These are phyloP conservation scores for Vultur gryphus DNA, from an alignment of 2,797 vertebrate genomes.

Conservation along the genomic window DNA sequence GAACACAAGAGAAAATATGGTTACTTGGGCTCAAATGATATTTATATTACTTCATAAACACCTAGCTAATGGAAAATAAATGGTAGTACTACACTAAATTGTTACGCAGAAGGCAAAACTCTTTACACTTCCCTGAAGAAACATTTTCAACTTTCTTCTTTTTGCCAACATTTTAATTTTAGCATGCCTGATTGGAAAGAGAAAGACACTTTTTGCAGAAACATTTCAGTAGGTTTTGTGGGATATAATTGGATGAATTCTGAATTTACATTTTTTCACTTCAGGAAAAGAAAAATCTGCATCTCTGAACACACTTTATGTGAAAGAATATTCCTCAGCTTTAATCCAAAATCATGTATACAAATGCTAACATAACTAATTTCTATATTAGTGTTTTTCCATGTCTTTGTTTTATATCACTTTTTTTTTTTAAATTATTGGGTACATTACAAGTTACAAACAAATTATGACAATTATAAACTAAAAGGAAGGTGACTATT, in stretches of 20 bases:
- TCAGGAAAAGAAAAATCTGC: not conserved
- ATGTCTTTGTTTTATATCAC: not conserved
- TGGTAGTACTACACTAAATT: not conserved
- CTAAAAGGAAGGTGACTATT: not conserved
- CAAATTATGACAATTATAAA: not conserved
- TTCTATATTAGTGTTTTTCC: not conserved
- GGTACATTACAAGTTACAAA: not conserved
- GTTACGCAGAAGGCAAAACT: not conserved
- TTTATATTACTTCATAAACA: not conserved
- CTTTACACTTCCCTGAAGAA: not conserved
- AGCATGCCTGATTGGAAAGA: not conserved
- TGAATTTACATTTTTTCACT: not conserved
- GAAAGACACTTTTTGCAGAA: not conserved
- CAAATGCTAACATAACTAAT: not conserved
- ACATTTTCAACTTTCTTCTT: not conserved
- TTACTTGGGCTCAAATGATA: not conserved
- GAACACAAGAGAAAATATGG: not conserved
- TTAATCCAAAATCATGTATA: not conserved
- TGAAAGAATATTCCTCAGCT: not conserved
- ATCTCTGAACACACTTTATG: not conserved
- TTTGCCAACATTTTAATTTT: not conserved
- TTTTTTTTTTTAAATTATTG: not conserved
- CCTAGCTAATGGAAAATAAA: not conserved
- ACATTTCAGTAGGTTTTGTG: not conserved
- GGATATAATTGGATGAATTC: not conserved